Evolutionary conservation across 2,888 invertebrate genomes (phyloP).

Genomic region (Plagiodera versicolora): DNA sequence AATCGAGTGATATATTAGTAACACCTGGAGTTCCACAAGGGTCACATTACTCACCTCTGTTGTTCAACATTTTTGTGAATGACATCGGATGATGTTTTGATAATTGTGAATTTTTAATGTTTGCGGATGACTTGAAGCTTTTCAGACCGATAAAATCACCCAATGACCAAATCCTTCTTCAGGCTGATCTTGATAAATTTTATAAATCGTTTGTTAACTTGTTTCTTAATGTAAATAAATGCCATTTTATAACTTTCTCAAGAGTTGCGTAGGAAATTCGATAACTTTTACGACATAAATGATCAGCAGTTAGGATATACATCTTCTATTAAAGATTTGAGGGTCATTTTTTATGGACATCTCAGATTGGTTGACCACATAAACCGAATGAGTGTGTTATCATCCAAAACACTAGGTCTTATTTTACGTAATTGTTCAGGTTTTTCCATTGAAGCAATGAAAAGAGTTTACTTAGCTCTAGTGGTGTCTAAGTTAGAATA

Average conservation of each 20-base stretch:
- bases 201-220: background rate
- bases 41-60: background rate
- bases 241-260: background rate
- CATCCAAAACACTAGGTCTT: background rate
- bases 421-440: conserved; percentile 2
- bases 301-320: background rate
- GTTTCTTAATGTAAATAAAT: background rate
- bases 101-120: background rate
- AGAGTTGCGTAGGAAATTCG: background rate
- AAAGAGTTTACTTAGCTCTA: background rate
- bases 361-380: too few species aligned
- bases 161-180: too few species aligned
- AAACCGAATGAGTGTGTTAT: background rate
- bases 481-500: background rate
- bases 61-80: too few species aligned
- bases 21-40: background rate
- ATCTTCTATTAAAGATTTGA: background rate
- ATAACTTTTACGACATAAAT: background rate
- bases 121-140: background rate
- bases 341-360: background rate
- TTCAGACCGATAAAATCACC: background rate
- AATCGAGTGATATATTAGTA: conserved; percentile 1
- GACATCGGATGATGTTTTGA: background rate
- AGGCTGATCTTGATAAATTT: too few species aligned
- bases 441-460: background rate